These are phyloP conservation scores for Hystrix brachyura DNA, from an alignment of 2,113 vertebrate genomes.

Conservation along the genomic window DNA sequence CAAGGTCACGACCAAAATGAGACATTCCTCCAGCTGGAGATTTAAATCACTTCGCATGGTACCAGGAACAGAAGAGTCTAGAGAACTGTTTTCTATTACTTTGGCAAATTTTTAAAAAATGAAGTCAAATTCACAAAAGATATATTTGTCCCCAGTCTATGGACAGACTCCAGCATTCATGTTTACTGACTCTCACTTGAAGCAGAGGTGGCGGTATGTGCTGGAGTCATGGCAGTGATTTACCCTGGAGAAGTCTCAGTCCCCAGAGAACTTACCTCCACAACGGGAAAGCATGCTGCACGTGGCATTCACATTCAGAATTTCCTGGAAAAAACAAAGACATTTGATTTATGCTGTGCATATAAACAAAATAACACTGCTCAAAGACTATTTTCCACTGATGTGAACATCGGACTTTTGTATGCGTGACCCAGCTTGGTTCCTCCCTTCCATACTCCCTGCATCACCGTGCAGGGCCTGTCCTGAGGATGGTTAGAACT, in stretches of 20 bases:
- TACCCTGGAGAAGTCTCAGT: not conserved
- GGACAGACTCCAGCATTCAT: not conserved
- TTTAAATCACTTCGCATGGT: not conserved
- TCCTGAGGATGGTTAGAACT: not conserved
- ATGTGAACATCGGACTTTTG: not conserved
- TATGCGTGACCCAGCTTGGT: too few species aligned
- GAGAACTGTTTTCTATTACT: not conserved
- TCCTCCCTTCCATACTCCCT: not conserved
- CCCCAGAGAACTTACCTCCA: not conserved
- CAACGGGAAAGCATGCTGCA: not conserved
- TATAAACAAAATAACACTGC: not conserved
- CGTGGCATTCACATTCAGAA: not conserved
- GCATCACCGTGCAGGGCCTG: not conserved
- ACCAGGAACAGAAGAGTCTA: not conserved
- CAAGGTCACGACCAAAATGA: not conserved
- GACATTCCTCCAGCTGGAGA: not conserved
- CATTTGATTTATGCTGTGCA: not conserved
- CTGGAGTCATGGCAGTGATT: not conserved
- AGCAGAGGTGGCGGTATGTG: not conserved
- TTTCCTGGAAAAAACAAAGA: constrained; percentile 15
- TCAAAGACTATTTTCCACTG: not conserved
- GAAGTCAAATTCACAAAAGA: not conserved
- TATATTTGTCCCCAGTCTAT: not conserved
- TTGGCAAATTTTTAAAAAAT: not conserved
- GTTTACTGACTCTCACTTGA: not conserved